Evolutionary conservation across 2,797 vertebrate genomes (phyloP).

Genomic region (Todus mexicanus): DNA sequence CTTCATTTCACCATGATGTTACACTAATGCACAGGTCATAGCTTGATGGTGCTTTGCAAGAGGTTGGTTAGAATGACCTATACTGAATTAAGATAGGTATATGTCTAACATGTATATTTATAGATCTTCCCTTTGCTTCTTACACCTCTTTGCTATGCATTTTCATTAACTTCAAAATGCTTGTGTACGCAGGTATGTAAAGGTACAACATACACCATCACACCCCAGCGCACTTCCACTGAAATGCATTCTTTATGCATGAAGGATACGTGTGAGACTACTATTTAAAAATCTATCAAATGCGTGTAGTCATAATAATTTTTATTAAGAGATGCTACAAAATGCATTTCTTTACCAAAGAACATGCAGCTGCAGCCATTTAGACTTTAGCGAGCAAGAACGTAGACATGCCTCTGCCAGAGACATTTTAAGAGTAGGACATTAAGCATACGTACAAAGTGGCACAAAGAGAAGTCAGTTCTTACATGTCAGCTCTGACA

Average conservation of each 20-base stretch:
- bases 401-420: background rate
- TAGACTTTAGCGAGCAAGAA: background rate
- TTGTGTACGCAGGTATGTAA: background rate
- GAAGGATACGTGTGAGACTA: background rate
- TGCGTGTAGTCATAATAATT: background rate
- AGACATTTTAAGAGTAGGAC: background rate
- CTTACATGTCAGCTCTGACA: background rate
- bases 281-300: background rate
- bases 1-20: background rate
- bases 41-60: background rate
- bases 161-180: background rate
- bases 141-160: background rate
- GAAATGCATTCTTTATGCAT: background rate
- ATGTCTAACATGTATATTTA: background rate
- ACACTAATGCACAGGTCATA: background rate
- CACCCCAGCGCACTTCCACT: background rate
- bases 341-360: background rate
- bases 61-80: background rate
- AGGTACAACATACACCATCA: background rate
- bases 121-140: background rate
- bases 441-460: fast-evolving
- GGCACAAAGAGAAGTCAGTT: background rate
- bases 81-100: background rate
- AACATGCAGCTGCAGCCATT: background rate
- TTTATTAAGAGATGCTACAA: background rate